Base-by-base conservation (phyloP, 2,888 invertebrate genomes). In the Papilio elwesi region DNA sequence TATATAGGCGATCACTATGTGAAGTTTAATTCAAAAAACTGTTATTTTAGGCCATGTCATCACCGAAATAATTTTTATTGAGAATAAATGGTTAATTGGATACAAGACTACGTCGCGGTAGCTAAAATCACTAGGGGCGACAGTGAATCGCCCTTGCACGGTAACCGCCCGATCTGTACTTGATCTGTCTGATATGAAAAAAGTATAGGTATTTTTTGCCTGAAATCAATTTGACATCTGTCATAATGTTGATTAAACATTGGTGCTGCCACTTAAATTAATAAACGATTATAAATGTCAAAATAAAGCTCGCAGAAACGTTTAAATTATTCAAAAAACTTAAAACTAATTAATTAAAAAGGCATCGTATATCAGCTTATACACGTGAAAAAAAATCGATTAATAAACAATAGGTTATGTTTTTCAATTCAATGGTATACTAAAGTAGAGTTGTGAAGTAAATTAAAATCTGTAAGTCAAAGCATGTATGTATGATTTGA, bases 61-160 rank as follows among this genome's bases (percentile, higher is more conserved):
- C 79, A 79, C 82, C 87, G 83, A 86, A 85, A 85, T 86, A 83
- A 85, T 85, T 80, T 68, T 82, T 82, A 85, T 85, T 84, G 76
- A 78, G 75, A 78, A 76, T 82, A 81, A 80, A 83, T 80, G 82
- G 78, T 81, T 81, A 79, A 81, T 80, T 80, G 81, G 78, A 80
- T 80, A 81, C 76, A 79, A 82, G 49, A 64, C 68, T 67, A 55
- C 48, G 55, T 38, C 72, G 72, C 68, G 65, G 6, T 70, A 63
- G 53, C 16, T 38, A 59, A 38, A 36, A 13, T 38, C 66, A 38
- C 52, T 57, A 15, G 36, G n/a, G n/a, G 16, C 68, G 55, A 55
- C 52, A 48, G 52, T 36, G 43, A n/a, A 68, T 47, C 57, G 55
- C 55, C 16, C 11, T 48, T 38, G 63, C 15, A 47, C 63, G 55